Evolutionary conservation across 2,888 invertebrate genomes (phyloP), one percentile per base, ranked within the genome.

Genomic region (Onthophagus sagittarius): DNA sequence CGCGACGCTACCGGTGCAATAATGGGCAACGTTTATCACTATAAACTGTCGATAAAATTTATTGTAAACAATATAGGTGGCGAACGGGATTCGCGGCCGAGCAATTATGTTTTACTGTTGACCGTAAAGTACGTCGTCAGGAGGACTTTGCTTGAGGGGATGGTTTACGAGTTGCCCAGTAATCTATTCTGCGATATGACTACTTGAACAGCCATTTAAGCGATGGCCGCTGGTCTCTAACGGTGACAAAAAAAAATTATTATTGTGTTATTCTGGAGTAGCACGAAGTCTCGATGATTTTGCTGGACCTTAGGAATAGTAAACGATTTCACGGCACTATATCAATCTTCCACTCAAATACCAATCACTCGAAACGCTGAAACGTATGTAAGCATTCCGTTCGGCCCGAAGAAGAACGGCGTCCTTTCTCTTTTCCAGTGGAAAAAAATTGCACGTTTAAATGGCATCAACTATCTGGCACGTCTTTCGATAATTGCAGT

Each of bases 1-100:
- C 75, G 62, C 62, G 39, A 62, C 62, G 62, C 53, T 23, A 32
- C n/a, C 11, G 62, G 63, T 71, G 62, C 15, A 71, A 71, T 71
- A 71, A 71, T 71, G 71, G 71, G 71, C 23, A 32, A 31, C 31
- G 67, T 67, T 67, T 67, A 67, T 67, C 67, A 32, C 32, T 67
- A 32, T 67, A 67, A 67, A 67, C 32, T 32, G 67, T 23, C 67
- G 23, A 67, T 67, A 67, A 67, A 67, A 32, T 67, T 67, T 67
- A 67, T 67, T 67, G 67, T 67, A 67, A 67, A 67, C 67, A 67
- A 67, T 67, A 67, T 67, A 32, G 67, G 39, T 53, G 39, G 67
- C 23, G 67, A 67, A n/a, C 67, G 23, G 67, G 67, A 31, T 32
- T 67, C 32, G 67, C 32, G 67, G 67, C 32, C 23, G 67, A 67